These are phyloP conservation scores for Emydura subglobosa DNA, from an alignment of 2,113 vertebrate genomes.

Conservation along the genomic window DNA sequence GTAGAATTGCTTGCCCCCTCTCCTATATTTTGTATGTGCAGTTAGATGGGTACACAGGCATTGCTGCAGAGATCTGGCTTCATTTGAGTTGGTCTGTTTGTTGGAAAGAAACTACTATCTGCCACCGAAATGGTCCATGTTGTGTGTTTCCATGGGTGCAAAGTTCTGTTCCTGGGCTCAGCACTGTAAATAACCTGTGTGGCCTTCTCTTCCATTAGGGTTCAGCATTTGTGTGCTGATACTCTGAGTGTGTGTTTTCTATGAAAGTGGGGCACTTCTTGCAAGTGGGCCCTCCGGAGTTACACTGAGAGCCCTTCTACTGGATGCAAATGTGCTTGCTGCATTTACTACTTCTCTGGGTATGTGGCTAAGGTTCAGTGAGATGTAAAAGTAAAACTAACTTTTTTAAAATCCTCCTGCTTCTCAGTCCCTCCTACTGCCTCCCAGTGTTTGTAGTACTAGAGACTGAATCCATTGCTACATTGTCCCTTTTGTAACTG, in stretches of 20 bases:
- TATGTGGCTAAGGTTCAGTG: no score
- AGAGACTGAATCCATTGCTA: neutral
- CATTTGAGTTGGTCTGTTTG: neutral
- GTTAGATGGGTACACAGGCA: rapidly evolving
- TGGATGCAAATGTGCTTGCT: neutral
- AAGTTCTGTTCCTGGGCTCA: neutral
- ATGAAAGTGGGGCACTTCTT: neutral
- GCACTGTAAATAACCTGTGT: neutral
- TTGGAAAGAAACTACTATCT: neutral
- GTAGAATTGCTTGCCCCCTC: neutral
- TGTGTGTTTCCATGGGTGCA: neutral
- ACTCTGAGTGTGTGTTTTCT: rapidly evolving
- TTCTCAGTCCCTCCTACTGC: neutral
- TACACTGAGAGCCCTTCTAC: neutral
- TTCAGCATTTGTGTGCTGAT: rapidly evolving
- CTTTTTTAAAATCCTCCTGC: rapidly evolving
- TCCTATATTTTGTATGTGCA: rapidly evolving
- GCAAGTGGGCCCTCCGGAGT: neutral
- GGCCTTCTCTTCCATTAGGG: neutral
- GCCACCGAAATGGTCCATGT: neutral
- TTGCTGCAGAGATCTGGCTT: rapidly evolving
- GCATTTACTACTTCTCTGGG: no score
- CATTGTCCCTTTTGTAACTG: rapidly evolving
- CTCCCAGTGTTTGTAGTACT: rapidly evolving
- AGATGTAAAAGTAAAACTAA: no score